Conservation (phyloP, 2,888 invertebrate genomes). For the Sepioteuthis lessoniana region DNA sequence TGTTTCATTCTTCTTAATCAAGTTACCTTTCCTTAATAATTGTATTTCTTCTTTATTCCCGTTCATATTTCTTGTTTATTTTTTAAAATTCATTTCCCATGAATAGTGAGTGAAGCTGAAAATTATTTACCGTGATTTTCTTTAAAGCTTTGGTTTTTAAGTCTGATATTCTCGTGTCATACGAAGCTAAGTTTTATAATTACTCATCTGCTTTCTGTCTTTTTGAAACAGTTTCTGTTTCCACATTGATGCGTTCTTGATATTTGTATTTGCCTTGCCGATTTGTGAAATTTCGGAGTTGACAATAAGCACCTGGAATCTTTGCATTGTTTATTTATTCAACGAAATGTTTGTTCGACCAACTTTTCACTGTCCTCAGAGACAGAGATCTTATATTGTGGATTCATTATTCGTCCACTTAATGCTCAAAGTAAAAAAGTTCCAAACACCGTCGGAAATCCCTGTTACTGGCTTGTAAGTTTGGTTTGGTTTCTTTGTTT, state of each 20-base stretch:
- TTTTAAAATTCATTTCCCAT: too few relatives aligned
- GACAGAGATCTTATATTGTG: neutral
- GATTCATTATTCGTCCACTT: neutral
- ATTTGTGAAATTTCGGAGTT: neutral
- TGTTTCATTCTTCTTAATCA: too few relatives aligned
- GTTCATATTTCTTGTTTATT: too few relatives aligned
- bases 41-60: too few relatives aligned
- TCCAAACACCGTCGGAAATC: neutral
- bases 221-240: neutral
- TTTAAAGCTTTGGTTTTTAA: too few relatives aligned
- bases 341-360: neutral
- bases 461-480: neutral
- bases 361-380: neutral
- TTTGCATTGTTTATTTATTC: neutral
- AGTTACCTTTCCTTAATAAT: too few relatives aligned
- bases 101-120: too few relatives aligned
- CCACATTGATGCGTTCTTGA: neutral
- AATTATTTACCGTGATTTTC: too few relatives aligned
- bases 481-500: too few relatives aligned
- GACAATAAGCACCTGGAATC: neutral
- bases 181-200: neutral
- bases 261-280: neutral
- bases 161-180: neutral
- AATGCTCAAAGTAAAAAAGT: neutral
- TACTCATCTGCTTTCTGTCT: neutral